Base-by-base conservation (phyloP, 2,797 vertebrate genomes). In the Myotis findleyi region DNA sequence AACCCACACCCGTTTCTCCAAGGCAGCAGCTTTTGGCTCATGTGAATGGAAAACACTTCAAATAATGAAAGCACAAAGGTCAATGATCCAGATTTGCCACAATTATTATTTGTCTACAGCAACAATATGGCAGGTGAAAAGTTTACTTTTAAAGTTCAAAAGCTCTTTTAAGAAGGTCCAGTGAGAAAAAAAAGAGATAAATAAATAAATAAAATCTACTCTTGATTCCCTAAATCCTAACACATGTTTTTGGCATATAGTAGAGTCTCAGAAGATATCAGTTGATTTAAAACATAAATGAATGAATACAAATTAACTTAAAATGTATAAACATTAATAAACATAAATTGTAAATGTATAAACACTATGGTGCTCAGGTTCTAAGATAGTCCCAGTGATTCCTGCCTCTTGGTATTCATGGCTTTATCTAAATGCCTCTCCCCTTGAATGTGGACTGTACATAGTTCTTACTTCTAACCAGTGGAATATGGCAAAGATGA, bases 101-200 rank as follows among this genome's bases (percentile, higher is more conserved):
- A 93, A 95, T 75, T 87, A 95, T 80, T 89, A 89, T 76, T 95
- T 91, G 94, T 95, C 96, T 89, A 66, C 49, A 87, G 87, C 88
- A 96, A 97, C 18, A 94, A 68, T 87, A 82, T 36, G 59, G 71
- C 51, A 89, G 64, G 33, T 68, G 38, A 86, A 75, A n/a, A 80
- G 20, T 82, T 93, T 96, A 66, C 87, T 94, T 95, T 73, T 92
- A 79, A 80, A 72, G 44, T 73, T 95, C 91, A 84, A 87, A 95
- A 57, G 80, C 66, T 90, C 64, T 92, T 94, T 55, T 90, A 89
- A 89, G 47, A 41, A 87, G 68, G 84, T 55, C 21, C 79, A 92
- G 83, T 88, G 71, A 38, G 79, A 4, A 49, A 47, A 87, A 62
- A 86, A 95, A 72, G 5, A 51, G 73, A 23, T 30, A 66, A 47